phyloP scores from a whole-genome alignment of 2,797 vertebrate genomes.

The Tiaroga cobitis region DNA sequence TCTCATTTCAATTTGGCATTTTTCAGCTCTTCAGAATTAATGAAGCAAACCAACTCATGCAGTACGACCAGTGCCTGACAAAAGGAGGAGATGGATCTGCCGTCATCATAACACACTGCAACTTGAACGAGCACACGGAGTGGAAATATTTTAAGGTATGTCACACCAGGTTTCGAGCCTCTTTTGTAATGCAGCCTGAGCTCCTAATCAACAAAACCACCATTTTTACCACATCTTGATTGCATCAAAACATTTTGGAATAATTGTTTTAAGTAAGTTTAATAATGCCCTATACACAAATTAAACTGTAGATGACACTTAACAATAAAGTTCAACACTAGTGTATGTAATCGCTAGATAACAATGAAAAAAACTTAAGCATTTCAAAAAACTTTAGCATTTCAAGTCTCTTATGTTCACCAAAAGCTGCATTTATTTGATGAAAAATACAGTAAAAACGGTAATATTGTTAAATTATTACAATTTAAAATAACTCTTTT shows the following conservation, averaged over 20 bases:
- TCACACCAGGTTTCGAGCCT: neutral
- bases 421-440: neutral
- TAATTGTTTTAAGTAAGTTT: neutral
- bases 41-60: conserved; percentile 96
- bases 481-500: too few species aligned
- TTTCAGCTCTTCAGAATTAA: conserved; percentile 96
- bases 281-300: neutral
- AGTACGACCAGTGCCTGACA: conserved; percentile 95
- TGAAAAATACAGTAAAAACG: neutral
- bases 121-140: conserved; percentile 88
- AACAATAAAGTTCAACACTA: neutral
- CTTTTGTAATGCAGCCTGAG: neutral
- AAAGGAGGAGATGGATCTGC: conserved; percentile 85
- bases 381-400: neutral
- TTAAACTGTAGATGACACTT: neutral
- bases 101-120: conserved; percentile 92
- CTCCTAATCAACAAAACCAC: neutral
- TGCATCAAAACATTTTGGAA: neutral
- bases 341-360: neutral
- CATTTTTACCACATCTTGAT: neutral
- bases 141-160: conserved; percentile 98
- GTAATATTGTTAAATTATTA: neutral
- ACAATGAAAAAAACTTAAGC: neutral
- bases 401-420: neutral
- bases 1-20: neutral